These are phyloP conservation scores for Babyrousa celebensis DNA, from an alignment of 2,797 vertebrate genomes.

Conservation along the genomic window DNA sequence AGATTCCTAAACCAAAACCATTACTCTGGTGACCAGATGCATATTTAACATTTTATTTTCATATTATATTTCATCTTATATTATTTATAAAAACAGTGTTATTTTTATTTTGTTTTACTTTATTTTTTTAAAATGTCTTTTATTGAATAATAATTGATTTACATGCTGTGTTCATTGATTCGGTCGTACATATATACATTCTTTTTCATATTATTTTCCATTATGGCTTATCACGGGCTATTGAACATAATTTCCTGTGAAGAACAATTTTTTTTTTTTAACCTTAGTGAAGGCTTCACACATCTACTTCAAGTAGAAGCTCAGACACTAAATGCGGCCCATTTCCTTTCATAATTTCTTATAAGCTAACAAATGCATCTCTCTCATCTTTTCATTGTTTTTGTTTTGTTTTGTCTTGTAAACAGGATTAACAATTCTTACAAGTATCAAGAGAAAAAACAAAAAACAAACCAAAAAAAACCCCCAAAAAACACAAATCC, in stretches of 20 bases:
- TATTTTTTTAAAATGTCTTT: no score
- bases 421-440: neutral
- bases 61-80: neutral
- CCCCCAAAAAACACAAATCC: neutral
- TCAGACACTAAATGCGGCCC: neutral
- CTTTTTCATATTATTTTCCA: no score
- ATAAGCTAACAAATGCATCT: neutral
- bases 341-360: constrained; percentile 56
- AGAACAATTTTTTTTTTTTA: neutral
- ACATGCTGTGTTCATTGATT: no score
- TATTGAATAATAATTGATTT: no score
- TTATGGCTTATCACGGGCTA: no score
- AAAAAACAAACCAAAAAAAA: neutral
- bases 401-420: neutral
- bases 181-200: no score
- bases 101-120: neutral
- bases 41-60: constrained; percentile 18
- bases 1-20: constrained; percentile 44
- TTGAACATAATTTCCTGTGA: no score
- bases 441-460: neutral
- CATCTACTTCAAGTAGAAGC: neutral
- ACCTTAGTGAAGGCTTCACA: neutral
- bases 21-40: neutral
- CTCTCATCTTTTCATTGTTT: neutral
- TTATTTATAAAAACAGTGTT: constrained; percentile 11